Base-by-base conservation (phyloP, 2,888 invertebrate species). In the Melanostoma scalare region DNA sequence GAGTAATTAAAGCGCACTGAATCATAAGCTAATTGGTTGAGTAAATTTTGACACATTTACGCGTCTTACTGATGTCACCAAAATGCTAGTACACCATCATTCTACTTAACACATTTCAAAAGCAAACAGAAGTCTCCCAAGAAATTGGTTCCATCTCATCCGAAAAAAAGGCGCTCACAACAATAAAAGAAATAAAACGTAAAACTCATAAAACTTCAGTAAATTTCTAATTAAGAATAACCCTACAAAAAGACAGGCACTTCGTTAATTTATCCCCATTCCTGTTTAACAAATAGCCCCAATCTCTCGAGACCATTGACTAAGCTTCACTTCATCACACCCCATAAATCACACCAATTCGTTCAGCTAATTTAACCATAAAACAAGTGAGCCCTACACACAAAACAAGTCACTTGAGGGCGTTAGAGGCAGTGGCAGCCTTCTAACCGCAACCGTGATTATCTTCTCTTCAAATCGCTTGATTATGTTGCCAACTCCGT, bases 301-400 rank as follows among this genome's bases (percentile, higher is more conserved):
- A 79, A 74, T 79, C 79, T 44, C 52, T 53, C 48, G 20, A 58
- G 44, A 4, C 77, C 73, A 82, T 61, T 73, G 82, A 77, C 68
- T 77, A 58, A 75, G 79, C 74, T 69, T 60, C 84, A 65, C 84
- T 79, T 75, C 84, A 84, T 84, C 78, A 71, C 84, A 84, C 84
- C 84, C 84, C 65, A 84, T 84, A 79, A 84, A 84, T 84, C 84
- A 84, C 79, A 79, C n/a, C 84, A 79, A 84, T 84, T 79, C 79
- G 78, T 84, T 84, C 61, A 52, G 74, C 84, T 84, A 84, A 84
- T 84, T 84, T 79, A 79, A 84, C 69, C 84, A 79, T 79, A 78
- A 74, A 84, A 79, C 84, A 74, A 71, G 48, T 63, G 55, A 74
- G 68, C 42, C 42, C 44, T 52, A 53, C 6, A 52, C 6, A 44